phyloP scores from a whole-genome alignment of 2,797 vertebrate genomes.

The Meriones psammophilus region DNA sequence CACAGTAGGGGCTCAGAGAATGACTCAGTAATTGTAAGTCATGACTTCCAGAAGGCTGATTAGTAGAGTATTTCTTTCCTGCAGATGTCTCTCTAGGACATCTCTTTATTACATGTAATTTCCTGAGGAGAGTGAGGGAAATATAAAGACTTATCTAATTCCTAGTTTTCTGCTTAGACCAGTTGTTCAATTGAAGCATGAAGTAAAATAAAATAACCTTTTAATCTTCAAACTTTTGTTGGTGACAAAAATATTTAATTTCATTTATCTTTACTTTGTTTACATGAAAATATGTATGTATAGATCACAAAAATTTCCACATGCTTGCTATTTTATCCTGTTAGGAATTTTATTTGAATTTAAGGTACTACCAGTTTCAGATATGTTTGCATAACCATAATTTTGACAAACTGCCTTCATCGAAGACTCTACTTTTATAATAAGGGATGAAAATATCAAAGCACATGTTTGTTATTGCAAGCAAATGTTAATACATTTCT shows the following conservation, averaged over 20 bases:
- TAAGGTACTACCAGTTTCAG: conserved; percentile 75
- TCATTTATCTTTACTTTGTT: conserved; percentile 83
- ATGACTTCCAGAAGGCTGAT: conserved; percentile 62
- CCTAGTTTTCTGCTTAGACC: conserved; percentile 76
- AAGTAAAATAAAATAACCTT: conserved; percentile 77
- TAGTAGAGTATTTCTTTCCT: conserved; percentile 69
- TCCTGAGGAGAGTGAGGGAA: conserved; percentile 71
- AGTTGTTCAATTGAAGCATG: conserved; percentile 83
- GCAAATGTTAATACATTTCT: conserved; percentile 79
- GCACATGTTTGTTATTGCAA: conserved; percentile 82
- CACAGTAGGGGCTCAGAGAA: conserved; percentile 50
- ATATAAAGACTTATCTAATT: conserved; percentile 82
- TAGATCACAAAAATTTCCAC: conserved; percentile 80
- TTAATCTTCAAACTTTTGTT: conserved; percentile 80
- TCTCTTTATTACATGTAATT: conserved; percentile 67
- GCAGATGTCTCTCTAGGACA: conserved; percentile 65
- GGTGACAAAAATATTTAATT: conserved; percentile 74
- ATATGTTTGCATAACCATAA: conserved; percentile 72
- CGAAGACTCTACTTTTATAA: conserved; percentile 85
- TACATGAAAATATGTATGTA: conserved; percentile 85
- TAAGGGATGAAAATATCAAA: conserved; percentile 81
- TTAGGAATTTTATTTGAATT: conserved; percentile 71
- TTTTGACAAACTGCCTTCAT: conserved; percentile 69
- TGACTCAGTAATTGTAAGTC: conserved; percentile 73
- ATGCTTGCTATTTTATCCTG: conserved; percentile 77